A percentile compares a stretch with the other conserved stretches of the same genome.
Conservation (phyloP, 1,140 invertebrate species). For the Mercenaria mercenaria region DNA sequence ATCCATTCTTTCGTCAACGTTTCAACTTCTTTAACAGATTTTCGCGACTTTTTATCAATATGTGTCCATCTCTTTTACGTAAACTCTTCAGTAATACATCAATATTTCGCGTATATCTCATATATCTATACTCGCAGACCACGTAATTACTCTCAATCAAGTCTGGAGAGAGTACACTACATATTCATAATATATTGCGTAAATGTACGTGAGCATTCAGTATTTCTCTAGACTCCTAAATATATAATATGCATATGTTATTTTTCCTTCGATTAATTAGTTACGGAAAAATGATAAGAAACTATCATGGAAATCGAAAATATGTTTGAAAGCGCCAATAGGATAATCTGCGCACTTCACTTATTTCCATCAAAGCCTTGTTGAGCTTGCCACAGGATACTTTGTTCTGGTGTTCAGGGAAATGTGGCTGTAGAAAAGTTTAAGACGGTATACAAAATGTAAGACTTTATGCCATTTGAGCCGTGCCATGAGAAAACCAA, state of each 20-base stretch:
- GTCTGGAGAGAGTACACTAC: too few relatives aligned
- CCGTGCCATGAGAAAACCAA: too few relatives aligned
- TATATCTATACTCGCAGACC: background rate
- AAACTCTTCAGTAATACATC: slow-evolving; percentile 2
- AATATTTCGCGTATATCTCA: slow-evolving; percentile 12
- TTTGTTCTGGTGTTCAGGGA: too few relatives aligned
- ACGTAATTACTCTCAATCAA: background rate
- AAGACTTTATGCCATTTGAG: too few relatives aligned
- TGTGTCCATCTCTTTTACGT: background rate
- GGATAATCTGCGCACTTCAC: slow-evolving; percentile 31
- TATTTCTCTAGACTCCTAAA: slow-evolving; percentile 43
- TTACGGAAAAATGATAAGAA: slow-evolving; percentile 19
- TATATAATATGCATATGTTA: slow-evolving; percentile 46
- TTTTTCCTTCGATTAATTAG: slow-evolving; percentile 47
- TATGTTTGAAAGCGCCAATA: slow-evolving; percentile 54
- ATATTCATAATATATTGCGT: slow-evolving; percentile 23
- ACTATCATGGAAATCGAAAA: slow-evolving; percentile 1
- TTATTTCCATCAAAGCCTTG: slow-evolving; percentile 6
- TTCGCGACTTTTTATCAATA: too few relatives aligned
- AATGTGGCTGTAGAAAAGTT: too few relatives aligned
- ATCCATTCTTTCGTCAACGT: too few relatives aligned
- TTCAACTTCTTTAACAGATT: too few relatives aligned
- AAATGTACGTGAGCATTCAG: background rate
- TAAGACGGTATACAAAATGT: too few relatives aligned
- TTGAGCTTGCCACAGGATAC: too few relatives aligned